Percentiles rank a stretch among this genome's conserved stretches.
These are phyloP conservation scores for Aurelia aurita DNA, from an alignment of 30 jellyfish, hydroid and myxozoan species.

Conservation along the genomic window DNA sequence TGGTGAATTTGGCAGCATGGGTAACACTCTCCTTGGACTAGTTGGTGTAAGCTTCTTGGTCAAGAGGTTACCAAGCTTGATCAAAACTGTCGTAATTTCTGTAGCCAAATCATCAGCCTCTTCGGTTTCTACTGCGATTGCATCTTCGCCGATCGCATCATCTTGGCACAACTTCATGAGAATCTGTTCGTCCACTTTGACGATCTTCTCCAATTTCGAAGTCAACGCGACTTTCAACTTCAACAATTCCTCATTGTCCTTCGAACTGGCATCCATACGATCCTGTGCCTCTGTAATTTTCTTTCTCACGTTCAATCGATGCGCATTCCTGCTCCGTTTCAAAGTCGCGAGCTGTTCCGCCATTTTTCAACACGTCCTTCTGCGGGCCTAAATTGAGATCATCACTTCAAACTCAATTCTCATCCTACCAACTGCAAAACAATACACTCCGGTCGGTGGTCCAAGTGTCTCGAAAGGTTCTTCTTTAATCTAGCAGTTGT, in stretches of 20 bases:
- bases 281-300: background rate
- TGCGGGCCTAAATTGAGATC: background rate
- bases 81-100: background rate
- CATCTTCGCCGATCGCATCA: too few relatives aligned
- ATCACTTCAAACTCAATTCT: background rate
- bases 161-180: too few relatives aligned
- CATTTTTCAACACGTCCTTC: background rate
- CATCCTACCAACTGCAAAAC: background rate
- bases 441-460: background rate
- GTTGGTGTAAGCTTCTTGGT: background rate
- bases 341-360: background rate
- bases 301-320: background rate
- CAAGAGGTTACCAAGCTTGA: background rate
- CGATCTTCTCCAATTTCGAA: background rate
- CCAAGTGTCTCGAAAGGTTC: background rate
- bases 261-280: background rate
- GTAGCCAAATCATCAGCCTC: background rate
- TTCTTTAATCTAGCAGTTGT: too few relatives aligned
- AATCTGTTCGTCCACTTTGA: background rate
- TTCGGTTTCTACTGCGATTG: too few relatives aligned
- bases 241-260: background rate
- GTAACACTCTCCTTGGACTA: constrained; percentile 3
- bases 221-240: background rate
- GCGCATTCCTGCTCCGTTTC: background rate
- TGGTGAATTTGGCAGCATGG: background rate